These are phyloP conservation scores for Tetramorium simillimum DNA, from an alignment of 1,140 invertebrate species.

Conservation along the genomic window DNA sequence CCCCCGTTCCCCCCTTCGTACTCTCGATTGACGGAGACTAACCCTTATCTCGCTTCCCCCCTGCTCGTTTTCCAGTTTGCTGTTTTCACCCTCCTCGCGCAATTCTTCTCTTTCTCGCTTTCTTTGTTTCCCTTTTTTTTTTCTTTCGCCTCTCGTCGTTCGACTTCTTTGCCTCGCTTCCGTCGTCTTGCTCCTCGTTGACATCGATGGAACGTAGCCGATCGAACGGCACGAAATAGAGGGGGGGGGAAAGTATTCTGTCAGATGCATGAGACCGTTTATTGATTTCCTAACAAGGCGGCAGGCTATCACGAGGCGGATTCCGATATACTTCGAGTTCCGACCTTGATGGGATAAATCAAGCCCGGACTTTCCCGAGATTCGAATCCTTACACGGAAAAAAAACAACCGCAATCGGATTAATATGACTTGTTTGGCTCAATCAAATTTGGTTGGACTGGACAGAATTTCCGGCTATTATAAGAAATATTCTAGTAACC, in stretches of 20 bases:
- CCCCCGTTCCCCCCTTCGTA: neutral
- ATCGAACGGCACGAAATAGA: slow-evolving; percentile 5
- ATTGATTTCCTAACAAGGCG: slow-evolving; percentile 46
- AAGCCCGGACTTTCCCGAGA: neutral
- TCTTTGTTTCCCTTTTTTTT: neutral
- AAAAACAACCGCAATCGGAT: too few relatives aligned
- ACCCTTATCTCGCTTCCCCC: neutral
- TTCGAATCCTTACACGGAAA: too few relatives aligned
- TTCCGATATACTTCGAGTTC: neutral
- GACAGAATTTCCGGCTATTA: too few relatives aligned
- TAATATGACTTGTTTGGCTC: too few relatives aligned
- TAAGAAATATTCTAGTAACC: too few relatives aligned
- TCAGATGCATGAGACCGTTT: slow-evolving; percentile 17
- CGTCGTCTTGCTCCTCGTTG: neutral
- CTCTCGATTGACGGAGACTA: slow-evolving; percentile 5
- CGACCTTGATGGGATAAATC: neutral
- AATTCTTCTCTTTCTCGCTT: neutral
- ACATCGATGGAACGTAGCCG: neutral
- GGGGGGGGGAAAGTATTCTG: neutral
- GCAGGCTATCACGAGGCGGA: neutral
- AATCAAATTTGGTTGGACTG: too few relatives aligned
- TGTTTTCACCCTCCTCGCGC: neutral
- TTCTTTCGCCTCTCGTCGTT: neutral
- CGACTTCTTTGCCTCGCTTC: neutral
- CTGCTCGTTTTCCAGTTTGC: neutral